phyloP scores from a whole-genome alignment of 1,140 invertebrate species.

The Bombus ignitus region DNA sequence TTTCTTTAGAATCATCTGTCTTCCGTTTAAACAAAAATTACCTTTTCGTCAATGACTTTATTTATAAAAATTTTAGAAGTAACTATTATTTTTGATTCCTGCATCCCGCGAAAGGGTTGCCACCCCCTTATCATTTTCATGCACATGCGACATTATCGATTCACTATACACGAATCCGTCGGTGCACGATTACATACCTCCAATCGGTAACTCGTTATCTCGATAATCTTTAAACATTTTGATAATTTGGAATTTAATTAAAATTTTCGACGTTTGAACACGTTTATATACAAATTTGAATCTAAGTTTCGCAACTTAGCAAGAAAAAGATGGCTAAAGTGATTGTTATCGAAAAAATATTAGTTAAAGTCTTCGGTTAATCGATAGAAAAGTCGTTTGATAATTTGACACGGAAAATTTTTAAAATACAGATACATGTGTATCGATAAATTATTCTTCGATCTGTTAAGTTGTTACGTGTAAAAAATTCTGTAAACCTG shows the following conservation, averaged over 20 bases:
- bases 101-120: background rate
- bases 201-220: background rate
- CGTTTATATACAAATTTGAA: background rate
- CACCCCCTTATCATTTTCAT: background rate
- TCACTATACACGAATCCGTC: too few species aligned
- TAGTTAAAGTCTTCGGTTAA: too few species aligned
- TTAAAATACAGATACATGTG: background rate
- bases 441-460: background rate
- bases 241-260: background rate
- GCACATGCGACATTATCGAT: background rate
- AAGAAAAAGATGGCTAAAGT: too few species aligned
- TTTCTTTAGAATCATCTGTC: too few species aligned
- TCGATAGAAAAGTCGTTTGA: too few species aligned
- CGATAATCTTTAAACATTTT: background rate
- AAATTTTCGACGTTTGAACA: too few species aligned
- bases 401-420: background rate
- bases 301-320: background rate
- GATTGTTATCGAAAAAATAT: background rate
- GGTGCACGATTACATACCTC: background rate
- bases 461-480: constrained; percentile 12
- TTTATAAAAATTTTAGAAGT: too few species aligned
- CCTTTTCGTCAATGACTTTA: too few species aligned
- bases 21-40: too few species aligned
- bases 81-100: too few species aligned
- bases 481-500: background rate